A percentile compares a stretch with the other conserved stretches of the same genome.
Conservation (phyloP, 2,113 vertebrate genomes). For the Hemichromis elongatus region DNA sequence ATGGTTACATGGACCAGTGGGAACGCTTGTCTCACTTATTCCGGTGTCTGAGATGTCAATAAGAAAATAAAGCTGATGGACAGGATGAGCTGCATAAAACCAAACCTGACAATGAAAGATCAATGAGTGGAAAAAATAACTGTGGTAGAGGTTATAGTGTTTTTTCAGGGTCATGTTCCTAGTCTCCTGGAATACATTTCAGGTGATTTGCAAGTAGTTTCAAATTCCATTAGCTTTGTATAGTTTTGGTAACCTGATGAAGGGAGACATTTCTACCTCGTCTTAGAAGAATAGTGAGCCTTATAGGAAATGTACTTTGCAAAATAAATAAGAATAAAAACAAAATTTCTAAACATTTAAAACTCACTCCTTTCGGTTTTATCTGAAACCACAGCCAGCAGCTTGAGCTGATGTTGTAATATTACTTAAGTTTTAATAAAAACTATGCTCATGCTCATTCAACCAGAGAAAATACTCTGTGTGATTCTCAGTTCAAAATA, state of each 20-base stretch:
- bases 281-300: background rate
- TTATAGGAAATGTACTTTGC: background rate
- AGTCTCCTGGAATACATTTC: background rate
- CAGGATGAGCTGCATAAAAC: constrained; percentile 2
- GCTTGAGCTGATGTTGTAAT: background rate
- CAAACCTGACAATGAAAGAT: background rate
- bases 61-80: constrained; percentile 7
- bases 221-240: background rate
- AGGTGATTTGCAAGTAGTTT: background rate
- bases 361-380: background rate
- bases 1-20: constrained; percentile 36
- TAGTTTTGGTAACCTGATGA: background rate
- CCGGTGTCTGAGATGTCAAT: constrained; percentile 23
- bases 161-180: background rate
- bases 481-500: background rate
- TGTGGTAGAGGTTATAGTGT: background rate
- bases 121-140: background rate
- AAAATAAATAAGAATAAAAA: background rate
- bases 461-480: background rate
- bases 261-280: background rate
- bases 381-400: background rate
- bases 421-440: background rate
- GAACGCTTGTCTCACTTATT: constrained; percentile 23
- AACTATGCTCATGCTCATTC: background rate
- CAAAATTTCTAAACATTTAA: background rate